These are phyloP conservation scores for Atlantisia rogersi DNA, from an alignment of 2,113 vertebrate species.

Conservation along the genomic window DNA sequence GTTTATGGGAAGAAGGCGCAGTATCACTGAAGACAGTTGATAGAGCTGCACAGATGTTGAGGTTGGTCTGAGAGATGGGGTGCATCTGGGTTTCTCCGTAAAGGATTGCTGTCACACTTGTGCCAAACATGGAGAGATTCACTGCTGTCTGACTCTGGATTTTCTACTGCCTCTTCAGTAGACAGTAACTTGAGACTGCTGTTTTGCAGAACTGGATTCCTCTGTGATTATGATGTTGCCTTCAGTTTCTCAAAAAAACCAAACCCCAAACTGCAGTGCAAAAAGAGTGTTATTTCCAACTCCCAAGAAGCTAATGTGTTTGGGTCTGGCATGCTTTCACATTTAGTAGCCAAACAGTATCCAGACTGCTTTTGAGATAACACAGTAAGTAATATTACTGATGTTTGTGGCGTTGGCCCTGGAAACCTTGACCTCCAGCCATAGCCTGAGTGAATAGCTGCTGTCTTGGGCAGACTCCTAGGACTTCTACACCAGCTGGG, in stretches of 20 bases:
- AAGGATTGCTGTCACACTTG: neutral
- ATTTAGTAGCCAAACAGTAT: neutral
- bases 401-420: fast-evolving
- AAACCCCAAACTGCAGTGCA: neutral
- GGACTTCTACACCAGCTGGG: neutral
- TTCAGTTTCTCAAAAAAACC: neutral
- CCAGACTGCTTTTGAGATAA: neutral
- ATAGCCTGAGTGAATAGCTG: neutral
- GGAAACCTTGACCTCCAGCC: neutral
- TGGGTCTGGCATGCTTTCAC: neutral
- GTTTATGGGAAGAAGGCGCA: neutral
- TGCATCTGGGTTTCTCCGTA: neutral
- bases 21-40: neutral
- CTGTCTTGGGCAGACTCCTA: neutral
- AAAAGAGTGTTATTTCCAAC: neutral
- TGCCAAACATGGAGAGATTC: neutral
- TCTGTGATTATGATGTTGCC: neutral
- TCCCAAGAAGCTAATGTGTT: neutral
- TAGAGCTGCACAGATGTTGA: neutral
- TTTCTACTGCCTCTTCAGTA: neutral
- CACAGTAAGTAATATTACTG: neutral
- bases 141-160: neutral
- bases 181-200: neutral
- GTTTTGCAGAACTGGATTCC: neutral
- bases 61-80: neutral